Base-by-base conservation (phyloP, 2,888 invertebrate species). In the Sinotaia quadrata region DNA sequence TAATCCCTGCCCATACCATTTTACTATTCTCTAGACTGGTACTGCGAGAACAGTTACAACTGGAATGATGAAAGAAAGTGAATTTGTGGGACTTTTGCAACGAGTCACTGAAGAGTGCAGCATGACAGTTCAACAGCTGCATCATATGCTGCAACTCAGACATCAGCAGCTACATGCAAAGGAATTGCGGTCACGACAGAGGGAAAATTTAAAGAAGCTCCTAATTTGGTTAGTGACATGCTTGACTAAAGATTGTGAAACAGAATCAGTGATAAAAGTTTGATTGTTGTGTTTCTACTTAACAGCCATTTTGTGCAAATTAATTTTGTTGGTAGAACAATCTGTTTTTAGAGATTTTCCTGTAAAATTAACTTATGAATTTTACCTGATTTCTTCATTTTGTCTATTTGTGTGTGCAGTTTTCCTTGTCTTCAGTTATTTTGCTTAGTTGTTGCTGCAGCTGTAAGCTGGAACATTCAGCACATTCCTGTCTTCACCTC, bases 101-200 rank as follows among this genome's bases (percentile, higher is more conserved):
- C 63, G 72, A 21, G 68, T 76, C 2, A 56, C 67, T 4, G 49
- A 37, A 4, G 77, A 79, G 63, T 60, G 65, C 54, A 47, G 61
- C 21, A 60, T 76, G 24, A 72, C 74, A 7, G 31, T 77, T 7
- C 33, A 29, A 18, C 77, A 82, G 52, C 41, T 76, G 12, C 52
- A 68, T n/a, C 51, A 66, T 4, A 73, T 73, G 24, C 68, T 77
- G 8, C 58, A 49, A 37, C 51, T 60, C 18, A 72, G 82, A 51
- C 81, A 80, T 33, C 58, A 76, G 37, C 83, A 81, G 66, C 70
- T 82, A 15, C 56, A 49, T 15, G 68, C 63, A 15, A 83, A 79
- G 69, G 72, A 79, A 52, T 75, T 85, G n/a, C 69, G 85, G 21
- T 85, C 85, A 12, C 70, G 85, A 18, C 84, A 84, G 72, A 76